Evolutionary conservation across 2,797 vertebrate species (phyloP), one percentile per base, ranked within the genome.

Genomic region (Coregonus suidteri): DNA sequence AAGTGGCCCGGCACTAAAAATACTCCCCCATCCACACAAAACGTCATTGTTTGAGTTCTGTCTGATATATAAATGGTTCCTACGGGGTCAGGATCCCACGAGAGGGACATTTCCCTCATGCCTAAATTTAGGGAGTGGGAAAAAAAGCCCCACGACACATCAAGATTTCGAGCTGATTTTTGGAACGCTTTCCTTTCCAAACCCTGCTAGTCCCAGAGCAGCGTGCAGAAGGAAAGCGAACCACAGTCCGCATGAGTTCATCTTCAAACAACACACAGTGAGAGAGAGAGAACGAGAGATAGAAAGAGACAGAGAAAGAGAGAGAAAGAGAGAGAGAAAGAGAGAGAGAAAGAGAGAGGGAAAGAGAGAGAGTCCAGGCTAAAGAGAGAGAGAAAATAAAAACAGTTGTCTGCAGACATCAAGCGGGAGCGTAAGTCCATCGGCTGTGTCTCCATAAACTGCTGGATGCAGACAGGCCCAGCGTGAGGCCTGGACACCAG

Each of bases 1-100:
- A 91, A 89, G 93, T 92, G 93, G 95, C 92, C 86, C 68, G 54
- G 65, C 62, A 82, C 93, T 93, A 93, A 95, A 96, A 95, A 96
- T 94, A 95, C 90, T 84, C 83, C 72, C 59, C 85, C 76, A 34
- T 79, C 86, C 83, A 69, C 83, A 93, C 91, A 85, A 85, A 90
- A 93, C 85, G 88, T 94, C 89, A 93, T 95, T 95, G 93, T 96
- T 91, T 91, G 78, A 87, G 83, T 90, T 91, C 88, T 78, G 90
- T 86, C 85, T 90, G 89, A 94, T 93, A 89, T 89, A 88, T 74
- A 91, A 86, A 84, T 83, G 88, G 88, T 91, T 91, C 91, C 88
- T 90, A 81, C 82, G 91, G 85, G 80, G 91, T 91, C 92, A 86
- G 83, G 87, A 87, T 92, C 92, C 89, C 89, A 85, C 81, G 89